Base-by-base conservation (phyloP, 2,888 invertebrate genomes). In the Eilema depressum region DNA sequence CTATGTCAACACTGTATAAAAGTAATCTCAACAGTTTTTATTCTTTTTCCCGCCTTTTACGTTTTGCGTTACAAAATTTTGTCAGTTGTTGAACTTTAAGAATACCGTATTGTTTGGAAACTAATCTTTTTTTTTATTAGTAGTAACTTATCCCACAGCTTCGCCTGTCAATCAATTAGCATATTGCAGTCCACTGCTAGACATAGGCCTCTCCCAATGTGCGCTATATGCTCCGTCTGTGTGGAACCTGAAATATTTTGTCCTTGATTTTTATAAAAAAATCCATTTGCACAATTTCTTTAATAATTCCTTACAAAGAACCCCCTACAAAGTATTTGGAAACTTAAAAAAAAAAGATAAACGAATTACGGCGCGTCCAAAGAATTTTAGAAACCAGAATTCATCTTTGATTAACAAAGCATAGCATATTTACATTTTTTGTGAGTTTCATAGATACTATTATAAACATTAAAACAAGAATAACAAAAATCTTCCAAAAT, bases 1-100 rank as follows among this genome's bases (percentile, higher is more conserved):
- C 91, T 92, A 90, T 92, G 93, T 94, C 93, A 94, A 95, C 90
- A 93, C 89, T 84, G 84, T 89, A 90, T 86, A 92, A 92, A 93
- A 93, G 93, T 94, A 94, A 94, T 93, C 92, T 91, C 86, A 89
- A 91, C 90, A 89, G 90, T 91, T 92, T 92, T 87, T 83, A 85
- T 84, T 81, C 69, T 77, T 85, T 86, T 86, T 84, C 76, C 75
- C 76, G 63, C 63, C 41, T 26, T 74, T 63, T 66, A 80, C 80
- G 83, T 77, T 77, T 77, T 81, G 71, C 74, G 70, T 73, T 37
- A 73, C 37, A 67, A 73, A 79, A 80, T 82, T 81, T 84, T 79
- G 72, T 63, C 68, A 69, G 68, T 80, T 77, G 71, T 74, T 78
- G 71, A 74, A 69, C 73, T 30, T 20, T 53, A 53, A n/a, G 14